Evolutionary conservation across 2,113 vertebrate genomes (phyloP).

Genomic region (Onychostoma macrolepis): DNA sequence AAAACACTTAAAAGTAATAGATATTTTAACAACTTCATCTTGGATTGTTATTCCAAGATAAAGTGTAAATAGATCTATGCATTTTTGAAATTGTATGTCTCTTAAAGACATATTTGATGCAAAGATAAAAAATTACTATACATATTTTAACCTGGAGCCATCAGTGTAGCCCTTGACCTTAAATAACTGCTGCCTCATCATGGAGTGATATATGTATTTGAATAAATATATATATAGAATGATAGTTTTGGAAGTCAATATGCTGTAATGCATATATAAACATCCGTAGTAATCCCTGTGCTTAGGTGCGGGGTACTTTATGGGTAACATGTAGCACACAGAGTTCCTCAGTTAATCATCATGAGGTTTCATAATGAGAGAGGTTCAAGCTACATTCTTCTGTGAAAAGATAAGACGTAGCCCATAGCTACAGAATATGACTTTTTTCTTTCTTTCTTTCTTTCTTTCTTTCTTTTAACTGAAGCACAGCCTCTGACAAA

Average conservation of each 20-base stretch:
- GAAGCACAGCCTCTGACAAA: conserved; percentile 63
- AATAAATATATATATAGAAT: neutral
- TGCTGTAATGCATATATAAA: neutral
- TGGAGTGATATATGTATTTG: neutral
- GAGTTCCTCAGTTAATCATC: conserved; percentile 80
- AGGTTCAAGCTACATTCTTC: conserved; percentile 73
- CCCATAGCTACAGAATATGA: conserved; percentile 71
- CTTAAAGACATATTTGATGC: conserved; percentile 17
- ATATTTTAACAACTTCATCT: neutral
- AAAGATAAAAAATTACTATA: neutral
- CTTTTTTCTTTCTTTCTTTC: conserved; percentile 64
- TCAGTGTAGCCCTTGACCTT: neutral
- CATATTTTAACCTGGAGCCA: neutral
- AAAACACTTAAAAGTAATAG: neutral
- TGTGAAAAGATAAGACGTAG: conserved; percentile 73
- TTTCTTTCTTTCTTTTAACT: conserved; percentile 59
- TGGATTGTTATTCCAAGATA: conserved; percentile 39
- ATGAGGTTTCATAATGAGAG: conserved; percentile 74
- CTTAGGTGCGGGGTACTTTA: conserved; percentile 64
- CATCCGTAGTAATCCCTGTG: conserved; percentile 35
- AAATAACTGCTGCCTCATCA: neutral
- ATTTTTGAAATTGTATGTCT: conserved; percentile 17
- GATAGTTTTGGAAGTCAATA: neutral
- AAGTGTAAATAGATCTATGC: neutral
- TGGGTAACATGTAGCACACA: conserved; percentile 69